Percentiles rank a stretch among this genome's conserved stretches.
Conservation (phyloP, 2,797 vertebrate genomes). For the Mionectes olivaceus region DNA sequence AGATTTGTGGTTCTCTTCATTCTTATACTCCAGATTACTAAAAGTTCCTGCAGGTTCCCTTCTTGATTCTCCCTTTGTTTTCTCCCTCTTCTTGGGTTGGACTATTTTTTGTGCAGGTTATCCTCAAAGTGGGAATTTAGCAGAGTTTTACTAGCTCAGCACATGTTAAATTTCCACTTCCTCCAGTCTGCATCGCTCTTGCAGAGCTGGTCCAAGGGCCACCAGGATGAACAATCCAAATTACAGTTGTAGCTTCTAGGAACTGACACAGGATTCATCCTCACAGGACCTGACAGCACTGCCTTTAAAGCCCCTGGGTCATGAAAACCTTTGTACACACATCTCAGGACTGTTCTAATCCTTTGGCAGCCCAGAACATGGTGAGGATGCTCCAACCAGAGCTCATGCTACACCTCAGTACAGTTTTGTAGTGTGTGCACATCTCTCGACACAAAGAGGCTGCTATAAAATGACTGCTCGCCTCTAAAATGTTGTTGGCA, state of each 20-base stretch:
- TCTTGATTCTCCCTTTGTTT: background rate
- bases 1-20: background rate
- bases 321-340: background rate
- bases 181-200: rapidly evolving
- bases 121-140: background rate
- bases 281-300: background rate
- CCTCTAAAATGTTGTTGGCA: constrained; percentile 21
- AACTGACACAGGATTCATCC: background rate
- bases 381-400: background rate
- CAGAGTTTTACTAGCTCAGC: background rate
- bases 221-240: background rate
- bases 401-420: background rate
- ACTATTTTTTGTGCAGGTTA: background rate
- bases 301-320: background rate
- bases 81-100: background rate
- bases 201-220: background rate
- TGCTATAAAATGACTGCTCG: background rate
- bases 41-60: background rate
- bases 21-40: background rate
- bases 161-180: background rate
- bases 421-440: background rate
- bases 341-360: background rate
- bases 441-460: background rate
- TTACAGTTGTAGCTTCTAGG: background rate
- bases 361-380: background rate